Conservation (phyloP, 2,888 invertebrate genomes). For the Seira ritae region DNA sequence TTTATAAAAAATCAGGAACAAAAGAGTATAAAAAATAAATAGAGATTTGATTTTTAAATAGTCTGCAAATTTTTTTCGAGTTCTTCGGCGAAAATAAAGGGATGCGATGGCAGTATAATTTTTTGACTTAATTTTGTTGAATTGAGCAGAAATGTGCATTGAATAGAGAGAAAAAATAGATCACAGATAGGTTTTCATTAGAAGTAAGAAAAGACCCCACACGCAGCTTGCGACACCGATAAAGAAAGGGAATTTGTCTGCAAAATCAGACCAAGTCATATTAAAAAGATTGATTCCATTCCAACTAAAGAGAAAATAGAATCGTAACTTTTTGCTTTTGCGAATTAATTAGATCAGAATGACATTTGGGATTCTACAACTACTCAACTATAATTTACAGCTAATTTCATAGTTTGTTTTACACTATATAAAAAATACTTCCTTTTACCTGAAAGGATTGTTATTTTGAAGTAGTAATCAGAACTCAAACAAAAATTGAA, state of each 20-base stretch:
- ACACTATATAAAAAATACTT: too few species aligned
- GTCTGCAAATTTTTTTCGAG: too few species aligned
- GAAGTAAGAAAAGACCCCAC: constrained; percentile 88
- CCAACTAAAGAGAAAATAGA: constrained; percentile 1
- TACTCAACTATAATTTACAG: neutral
- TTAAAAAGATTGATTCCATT: too few species aligned
- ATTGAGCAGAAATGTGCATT: constrained; percentile 51
- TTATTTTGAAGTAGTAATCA: constrained; percentile 37
- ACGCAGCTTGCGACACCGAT: constrained; percentile 93
- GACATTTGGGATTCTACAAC: constrained; percentile 59
- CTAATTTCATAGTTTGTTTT: neutral
- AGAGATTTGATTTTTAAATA: neutral
- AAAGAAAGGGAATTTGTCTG: constrained; percentile 84
- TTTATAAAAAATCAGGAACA: too few species aligned
- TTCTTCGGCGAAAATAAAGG: neutral
- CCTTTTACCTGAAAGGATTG: too few species aligned
- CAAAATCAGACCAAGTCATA: constrained; percentile 72
- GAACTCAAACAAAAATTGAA: constrained; percentile 35
- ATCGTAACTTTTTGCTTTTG: neutral
- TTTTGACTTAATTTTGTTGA: neutral
- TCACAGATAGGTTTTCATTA: constrained; percentile 81
- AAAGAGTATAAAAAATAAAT: constrained; percentile 29
- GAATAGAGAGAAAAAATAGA: too few species aligned
- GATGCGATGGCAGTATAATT: neutral
- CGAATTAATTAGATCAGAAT: constrained; percentile 64